Evolutionary conservation across 2,113 vertebrate species (phyloP).

Genomic region (Natator depressus): DNA sequence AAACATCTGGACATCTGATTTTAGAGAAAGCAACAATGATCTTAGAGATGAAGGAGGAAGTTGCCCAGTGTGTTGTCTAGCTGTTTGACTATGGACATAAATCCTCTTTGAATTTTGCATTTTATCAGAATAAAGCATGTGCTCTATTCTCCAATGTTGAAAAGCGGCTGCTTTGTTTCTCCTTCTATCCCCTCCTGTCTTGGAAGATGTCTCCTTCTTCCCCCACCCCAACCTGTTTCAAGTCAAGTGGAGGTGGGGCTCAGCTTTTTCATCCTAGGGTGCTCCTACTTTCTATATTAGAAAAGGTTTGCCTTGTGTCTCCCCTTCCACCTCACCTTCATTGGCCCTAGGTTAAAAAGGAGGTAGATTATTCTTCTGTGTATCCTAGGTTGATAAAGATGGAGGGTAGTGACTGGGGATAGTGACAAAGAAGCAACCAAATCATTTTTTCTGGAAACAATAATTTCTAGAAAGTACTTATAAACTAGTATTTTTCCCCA

Average conservation of each 20-base stretch:
- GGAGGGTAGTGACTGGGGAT: background rate
- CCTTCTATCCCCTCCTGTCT: background rate
- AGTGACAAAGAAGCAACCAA: background rate
- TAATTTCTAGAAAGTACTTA: slow-evolving; percentile 24
- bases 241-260: background rate
- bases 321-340: background rate
- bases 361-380: background rate
- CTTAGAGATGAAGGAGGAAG: background rate
- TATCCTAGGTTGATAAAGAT: background rate
- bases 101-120: background rate
- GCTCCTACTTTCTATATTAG: background rate
- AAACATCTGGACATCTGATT: background rate
- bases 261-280: background rate
- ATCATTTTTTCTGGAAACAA: slow-evolving; percentile 25
- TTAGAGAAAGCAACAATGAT: background rate
- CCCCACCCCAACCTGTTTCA: background rate
- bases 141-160: background rate
- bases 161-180: background rate
- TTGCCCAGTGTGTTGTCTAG: background rate
- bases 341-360: background rate
- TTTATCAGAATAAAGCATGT: slow-evolving; percentile 5
- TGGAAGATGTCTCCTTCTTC: background rate
- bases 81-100: background rate
- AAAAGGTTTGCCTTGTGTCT: background rate
- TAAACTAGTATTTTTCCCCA: slow-evolving; percentile 30